A percentile compares a stretch with the other conserved stretches of the same genome.
phyloP scores from a whole-genome alignment of 2,113 vertebrate species.

The Nibea coibor region DNA sequence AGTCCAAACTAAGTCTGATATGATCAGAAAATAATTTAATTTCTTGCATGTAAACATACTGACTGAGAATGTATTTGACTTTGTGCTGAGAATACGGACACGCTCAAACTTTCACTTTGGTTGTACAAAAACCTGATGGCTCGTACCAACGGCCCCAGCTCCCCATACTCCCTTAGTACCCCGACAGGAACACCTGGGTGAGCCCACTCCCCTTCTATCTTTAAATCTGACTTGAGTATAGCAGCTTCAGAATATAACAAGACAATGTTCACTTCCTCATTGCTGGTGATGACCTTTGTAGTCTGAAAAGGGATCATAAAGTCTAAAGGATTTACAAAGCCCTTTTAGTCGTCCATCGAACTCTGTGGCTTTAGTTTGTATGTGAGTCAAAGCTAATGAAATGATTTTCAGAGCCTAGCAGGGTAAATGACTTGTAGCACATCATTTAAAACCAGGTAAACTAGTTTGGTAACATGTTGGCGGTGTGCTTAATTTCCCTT shows the following conservation, averaged over 20 bases:
- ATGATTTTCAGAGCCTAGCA: too few species aligned
- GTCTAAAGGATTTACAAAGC: conserved; percentile 1
- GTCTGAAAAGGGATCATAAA: conserved; percentile 31
- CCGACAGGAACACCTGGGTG: too few species aligned
- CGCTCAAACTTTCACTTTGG: too few species aligned
- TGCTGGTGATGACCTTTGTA: conserved; percentile 20
- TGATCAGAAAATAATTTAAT: too few species aligned
- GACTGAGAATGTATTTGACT: too few species aligned
- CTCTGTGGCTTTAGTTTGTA: not conserved
- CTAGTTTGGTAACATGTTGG: not conserved
- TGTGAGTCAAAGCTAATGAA: not conserved
- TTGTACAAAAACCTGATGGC: too few species aligned
- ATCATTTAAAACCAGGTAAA: conserved; percentile 22
- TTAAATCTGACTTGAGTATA: not conserved
- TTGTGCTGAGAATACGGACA: too few species aligned
- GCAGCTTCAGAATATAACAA: not conserved
- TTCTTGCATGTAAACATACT: too few species aligned
- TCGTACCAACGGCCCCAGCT: too few species aligned
- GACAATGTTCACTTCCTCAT: not conserved
- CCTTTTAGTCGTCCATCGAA: not conserved
- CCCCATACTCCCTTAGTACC: too few species aligned
- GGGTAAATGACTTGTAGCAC: not conserved
- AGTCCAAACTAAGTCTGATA: too few species aligned
- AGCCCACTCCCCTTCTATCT: not conserved
- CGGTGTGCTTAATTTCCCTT: not conserved